A percentile compares a stretch with the other conserved stretches of the same genome.
phyloP scores from a whole-genome alignment of 2,797 vertebrate genomes.

The Columba guinea region DNA sequence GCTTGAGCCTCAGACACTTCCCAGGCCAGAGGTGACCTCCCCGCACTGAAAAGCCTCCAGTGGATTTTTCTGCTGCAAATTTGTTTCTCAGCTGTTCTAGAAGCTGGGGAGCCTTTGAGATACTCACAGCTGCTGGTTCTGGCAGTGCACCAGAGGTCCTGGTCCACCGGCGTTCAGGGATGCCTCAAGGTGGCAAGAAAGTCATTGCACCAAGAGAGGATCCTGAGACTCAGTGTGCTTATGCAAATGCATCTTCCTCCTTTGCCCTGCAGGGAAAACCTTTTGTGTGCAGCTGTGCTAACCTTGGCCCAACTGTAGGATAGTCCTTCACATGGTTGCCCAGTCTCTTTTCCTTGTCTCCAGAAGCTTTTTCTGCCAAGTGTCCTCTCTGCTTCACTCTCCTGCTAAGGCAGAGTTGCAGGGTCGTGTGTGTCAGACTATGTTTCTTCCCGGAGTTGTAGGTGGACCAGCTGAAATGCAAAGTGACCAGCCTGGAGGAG shows the following conservation, averaged over 20 bases:
- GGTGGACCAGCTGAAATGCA: conserved; percentile 90
- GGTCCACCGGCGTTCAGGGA: background rate
- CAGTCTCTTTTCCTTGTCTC: background rate
- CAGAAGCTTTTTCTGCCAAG: background rate
- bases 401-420: background rate
- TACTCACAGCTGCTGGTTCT: background rate
- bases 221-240: background rate
- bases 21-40: background rate
- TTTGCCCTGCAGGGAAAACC: background rate
- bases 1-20: background rate
- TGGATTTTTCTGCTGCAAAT: background rate
- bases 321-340: rapidly evolving
- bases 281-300: background rate
- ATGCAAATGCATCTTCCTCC: background rate
- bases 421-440: rapidly evolving
- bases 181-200: background rate
- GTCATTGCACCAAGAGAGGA: background rate
- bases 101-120: background rate
- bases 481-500: conserved; percentile 77
- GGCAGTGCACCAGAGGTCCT: background rate
- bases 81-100: background rate
- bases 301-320: background rate
- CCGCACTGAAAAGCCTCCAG: background rate
- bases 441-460: conserved; percentile 50
- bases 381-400: background rate